phyloP scores from a whole-genome alignment of 2,888 invertebrate species.

The Diarsia mendica region DNA sequence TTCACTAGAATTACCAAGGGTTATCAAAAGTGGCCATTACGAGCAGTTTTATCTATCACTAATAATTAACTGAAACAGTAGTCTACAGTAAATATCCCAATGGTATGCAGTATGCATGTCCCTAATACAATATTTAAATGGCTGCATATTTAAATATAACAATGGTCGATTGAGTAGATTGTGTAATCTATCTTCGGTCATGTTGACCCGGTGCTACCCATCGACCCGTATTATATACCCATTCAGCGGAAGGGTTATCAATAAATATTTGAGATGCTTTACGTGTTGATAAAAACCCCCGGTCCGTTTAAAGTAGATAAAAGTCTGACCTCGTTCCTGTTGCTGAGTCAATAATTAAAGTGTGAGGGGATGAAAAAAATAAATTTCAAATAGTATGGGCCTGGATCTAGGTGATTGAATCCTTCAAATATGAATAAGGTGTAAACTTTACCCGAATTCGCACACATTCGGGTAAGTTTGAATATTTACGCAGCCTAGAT shows the following conservation, averaged over 20 bases:
- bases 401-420: conserved; percentile 14
- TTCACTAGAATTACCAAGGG: background rate
- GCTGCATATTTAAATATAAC: conserved; percentile 40
- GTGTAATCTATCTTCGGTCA: conserved; percentile 41
- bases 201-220: conserved; percentile 29
- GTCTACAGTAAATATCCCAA: background rate
- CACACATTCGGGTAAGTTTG: background rate
- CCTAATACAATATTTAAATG: conserved; percentile 39
- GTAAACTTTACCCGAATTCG: too few species aligned
- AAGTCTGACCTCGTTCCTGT: conserved; percentile 18
- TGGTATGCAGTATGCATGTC: background rate
- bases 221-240: conserved; percentile 19
- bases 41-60: background rate
- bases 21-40: background rate
- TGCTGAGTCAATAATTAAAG: conserved; percentile 3
- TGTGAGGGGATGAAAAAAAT: conserved; percentile 9
- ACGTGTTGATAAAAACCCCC: conserved; percentile 20
- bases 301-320: background rate
- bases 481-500: conserved; percentile 2
- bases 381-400: conserved; percentile 12
- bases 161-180: conserved; percentile 41
- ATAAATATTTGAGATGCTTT: conserved; percentile 29
- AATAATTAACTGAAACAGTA: background rate
- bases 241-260: conserved; percentile 26
- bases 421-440: conserved; percentile 38